Evolutionary conservation across 2,888 invertebrate genomes (phyloP).

Genomic region (Koerneria pararmatus): DNA sequence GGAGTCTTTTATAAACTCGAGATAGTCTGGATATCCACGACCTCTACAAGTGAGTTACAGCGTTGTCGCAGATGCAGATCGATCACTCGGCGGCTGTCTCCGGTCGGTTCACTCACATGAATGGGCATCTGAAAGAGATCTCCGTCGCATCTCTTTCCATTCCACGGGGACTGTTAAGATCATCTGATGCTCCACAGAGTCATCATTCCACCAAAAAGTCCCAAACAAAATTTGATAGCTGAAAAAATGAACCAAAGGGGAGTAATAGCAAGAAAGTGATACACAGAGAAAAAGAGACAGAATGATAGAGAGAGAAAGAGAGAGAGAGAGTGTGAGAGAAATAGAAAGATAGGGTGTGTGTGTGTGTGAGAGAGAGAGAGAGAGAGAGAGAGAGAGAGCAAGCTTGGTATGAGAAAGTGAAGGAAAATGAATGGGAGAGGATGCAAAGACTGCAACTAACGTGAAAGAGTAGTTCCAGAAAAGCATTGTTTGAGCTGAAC

Average conservation of each 20-base stretch:
- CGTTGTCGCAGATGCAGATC: slow-evolving; percentile 87
- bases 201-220: too few relatives aligned
- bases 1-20: too few relatives aligned
- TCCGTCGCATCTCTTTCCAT: slow-evolving; percentile 1
- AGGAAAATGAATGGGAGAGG: not conserved
- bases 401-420: not conserved
- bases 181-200: too few relatives aligned
- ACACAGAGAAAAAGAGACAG: slow-evolving; percentile 21
- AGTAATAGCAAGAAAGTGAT: slow-evolving; percentile 14
- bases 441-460: slow-evolving; percentile 51
- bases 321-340: too few relatives aligned
- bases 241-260: too few relatives aligned
- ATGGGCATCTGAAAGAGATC: slow-evolving; percentile 76
- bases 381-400: too few relatives aligned
- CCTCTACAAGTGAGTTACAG: too few relatives aligned
- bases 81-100: slow-evolving; percentile 92
- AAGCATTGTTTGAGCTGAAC: slow-evolving; percentile 79
- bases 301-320: slow-evolving; percentile 10
- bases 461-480: slow-evolving; percentile 76
- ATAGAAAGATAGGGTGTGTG: too few relatives aligned
- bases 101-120: slow-evolving; percentile 81
- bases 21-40: too few relatives aligned
- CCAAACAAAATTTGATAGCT: too few relatives aligned
- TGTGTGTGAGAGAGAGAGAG: too few relatives aligned
- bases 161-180: too few relatives aligned